Base-by-base conservation (phyloP, 2,113 vertebrate species). In the Rutilus rutilus region DNA sequence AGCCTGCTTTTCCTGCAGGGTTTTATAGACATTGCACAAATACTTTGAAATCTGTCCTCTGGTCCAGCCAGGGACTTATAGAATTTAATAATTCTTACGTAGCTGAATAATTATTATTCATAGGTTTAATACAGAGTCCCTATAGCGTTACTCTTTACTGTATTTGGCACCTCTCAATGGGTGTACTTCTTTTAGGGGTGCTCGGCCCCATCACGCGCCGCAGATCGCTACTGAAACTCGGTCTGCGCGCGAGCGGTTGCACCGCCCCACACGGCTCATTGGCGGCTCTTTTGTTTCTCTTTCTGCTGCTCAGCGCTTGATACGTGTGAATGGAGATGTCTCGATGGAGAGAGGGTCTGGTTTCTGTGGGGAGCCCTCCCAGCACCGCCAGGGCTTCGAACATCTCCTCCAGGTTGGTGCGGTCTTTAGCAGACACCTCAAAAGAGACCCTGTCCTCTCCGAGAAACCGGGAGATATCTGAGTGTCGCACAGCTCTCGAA, bases 201-300 rank as follows among this genome's bases (percentile, higher is more conserved):
- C 91, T 92, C 84, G 93, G 91, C 88, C 91, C 92, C 87, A 95
- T 91, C 80, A 95, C 93, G 73, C 92, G 85, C 25, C 83, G 90
- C 85, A 95, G 92, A 90, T 95, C 95, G 77, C 92, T 95, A 86
- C 87, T 90, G 90, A 95, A 94, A 86, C 94, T 95, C 25, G 95
- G 95, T 25, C 94, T 92, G n/a, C 91, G 91, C 33, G 94, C 94
- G 30, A 92, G 74, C 0, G 93, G 92, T 10, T 93, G 93, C 77
- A 94, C 73, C 36, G 93, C 92, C 57, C 93, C 95, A 9, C 92
- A 93, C 3, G 95, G 93, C 80, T 86, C 89, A 3, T 88, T 76
- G 15, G 62, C 23, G 2, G 59, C 87, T 9, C 89, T 87, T 62
- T 91, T 86, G 67, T 89, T 90, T 3, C 90, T 82, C 88, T 83